Base-by-base conservation (phyloP, 1,140 invertebrate genomes). In the Thaumetopoea pityocampa region DNA sequence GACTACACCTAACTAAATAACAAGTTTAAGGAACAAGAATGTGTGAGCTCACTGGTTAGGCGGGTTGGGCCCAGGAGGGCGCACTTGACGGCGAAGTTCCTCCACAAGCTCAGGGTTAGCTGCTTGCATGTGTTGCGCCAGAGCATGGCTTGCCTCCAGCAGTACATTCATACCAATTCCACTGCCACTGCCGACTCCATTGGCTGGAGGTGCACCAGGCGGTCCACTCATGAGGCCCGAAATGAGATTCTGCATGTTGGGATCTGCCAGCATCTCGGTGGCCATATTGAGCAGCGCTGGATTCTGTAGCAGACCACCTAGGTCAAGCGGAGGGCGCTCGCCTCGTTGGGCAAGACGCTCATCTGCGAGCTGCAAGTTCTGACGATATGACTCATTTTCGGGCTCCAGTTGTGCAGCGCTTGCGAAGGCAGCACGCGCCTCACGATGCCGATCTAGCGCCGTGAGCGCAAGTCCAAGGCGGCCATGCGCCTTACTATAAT, bases 401-500 rank as follows among this genome's bases (percentile, higher is more conserved):
- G 97, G 97, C 61, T 99, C 97, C 42, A 98, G 85, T 67, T 96
- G 91, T 10, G 96, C 78, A 1, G 97, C 98, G 59, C 93, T 95
- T 53, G 91, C 88, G 81, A 97, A 99, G 24, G 94, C 93, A 35
- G 92, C 89, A 33, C 91, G 90, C 0, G 97, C 97, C 66, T 96
- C 92, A 34, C 90, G 88, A 67, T 94, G 92, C 53, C 92, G 89
- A 30, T 93, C 90, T 36, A 97, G 78, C 69, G 92, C 94, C 1
- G 94, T 93, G 59, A 95, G 93, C 1, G 96, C 96, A 38, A 98
- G 89, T n/a, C 93, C 92, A 76, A 98, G 89, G 59, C 97, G 88
- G 3, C 96, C 94, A 86, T 98, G 98, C 2, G 97, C 97, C 87
- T 99, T 98, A 44, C 94, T 92, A 73, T 99, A 99, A 18, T 90